A percentile compares a stretch with the other conserved stretches of the same genome.
These are phyloP conservation scores for Vidua macroura DNA, from an alignment of 2,113 vertebrate species.

Conservation along the genomic window DNA sequence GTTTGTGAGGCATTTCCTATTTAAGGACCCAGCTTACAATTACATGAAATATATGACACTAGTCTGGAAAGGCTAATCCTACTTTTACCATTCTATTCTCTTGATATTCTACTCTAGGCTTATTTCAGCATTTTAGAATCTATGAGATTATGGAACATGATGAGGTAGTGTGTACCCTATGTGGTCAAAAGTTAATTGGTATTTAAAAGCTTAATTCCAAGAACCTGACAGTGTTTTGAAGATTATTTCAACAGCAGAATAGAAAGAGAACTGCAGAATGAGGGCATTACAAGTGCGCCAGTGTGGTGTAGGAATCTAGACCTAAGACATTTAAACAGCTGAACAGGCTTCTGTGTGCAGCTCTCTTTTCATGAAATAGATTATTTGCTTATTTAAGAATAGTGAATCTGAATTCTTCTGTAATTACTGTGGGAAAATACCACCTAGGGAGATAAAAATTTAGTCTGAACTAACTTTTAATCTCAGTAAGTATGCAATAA, in stretches of 20 bases:
- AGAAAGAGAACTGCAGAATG: not conserved
- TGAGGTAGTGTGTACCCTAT: not conserved
- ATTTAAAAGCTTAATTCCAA: conserved; percentile 18
- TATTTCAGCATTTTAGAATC: conserved; percentile 10
- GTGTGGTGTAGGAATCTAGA: not conserved
- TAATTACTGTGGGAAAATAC: not conserved
- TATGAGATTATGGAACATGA: not conserved
- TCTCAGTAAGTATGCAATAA: not conserved
- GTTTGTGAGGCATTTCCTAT: not conserved
- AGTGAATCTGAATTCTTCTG: not conserved
- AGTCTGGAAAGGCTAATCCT: conserved; percentile 23
- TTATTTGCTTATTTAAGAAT: not conserved
- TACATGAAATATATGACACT: not conserved
- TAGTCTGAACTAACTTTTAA: not conserved
- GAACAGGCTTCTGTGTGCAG: not conserved
- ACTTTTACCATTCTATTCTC: not conserved
- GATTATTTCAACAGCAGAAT: not conserved
- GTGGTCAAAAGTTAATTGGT: not conserved
- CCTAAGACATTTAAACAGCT: not conserved
- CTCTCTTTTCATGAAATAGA: not conserved
- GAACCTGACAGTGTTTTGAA: not conserved
- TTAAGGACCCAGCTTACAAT: not conserved
- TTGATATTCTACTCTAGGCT: not conserved
- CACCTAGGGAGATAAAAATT: not conserved
- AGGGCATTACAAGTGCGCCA: not conserved